These are phyloP conservation scores for Heliconius charithonia DNA, from an alignment of 2,888 invertebrate species.

Conservation along the genomic window DNA sequence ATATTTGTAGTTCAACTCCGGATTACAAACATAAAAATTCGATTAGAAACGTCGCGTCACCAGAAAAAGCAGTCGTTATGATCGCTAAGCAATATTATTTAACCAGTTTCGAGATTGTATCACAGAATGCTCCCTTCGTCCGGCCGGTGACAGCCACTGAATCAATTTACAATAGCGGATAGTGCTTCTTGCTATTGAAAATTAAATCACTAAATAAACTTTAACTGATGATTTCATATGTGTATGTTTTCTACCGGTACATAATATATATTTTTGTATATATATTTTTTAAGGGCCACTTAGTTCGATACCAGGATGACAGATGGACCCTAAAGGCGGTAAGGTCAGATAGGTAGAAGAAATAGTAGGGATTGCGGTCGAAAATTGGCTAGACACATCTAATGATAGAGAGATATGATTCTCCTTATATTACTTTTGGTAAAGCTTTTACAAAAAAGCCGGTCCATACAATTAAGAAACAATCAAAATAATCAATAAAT, in stretches of 20 bases:
- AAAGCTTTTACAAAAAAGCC: too few relatives aligned
- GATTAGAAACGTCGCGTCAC: constrained; percentile 41
- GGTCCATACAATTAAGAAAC: too few relatives aligned
- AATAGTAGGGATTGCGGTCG: too few relatives aligned
- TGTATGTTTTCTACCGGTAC: background rate
- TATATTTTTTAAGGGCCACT: background rate
- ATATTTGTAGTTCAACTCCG: constrained; percentile 24
- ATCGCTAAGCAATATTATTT: constrained; percentile 47
- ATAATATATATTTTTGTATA: background rate
- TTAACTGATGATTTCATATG: background rate
- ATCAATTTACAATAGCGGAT: constrained; percentile 44
- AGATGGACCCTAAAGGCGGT: too few relatives aligned
- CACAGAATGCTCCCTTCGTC: constrained; percentile 38
- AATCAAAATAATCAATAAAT: too few relatives aligned
- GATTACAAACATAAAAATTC: constrained; percentile 30
- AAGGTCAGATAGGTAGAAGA: too few relatives aligned
- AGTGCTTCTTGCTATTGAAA: constrained; percentile 32
- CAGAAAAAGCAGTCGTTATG: constrained; percentile 44
- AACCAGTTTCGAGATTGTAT: constrained; percentile 46
- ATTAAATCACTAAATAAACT: constrained; percentile 28
- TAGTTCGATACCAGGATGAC: too few relatives aligned
- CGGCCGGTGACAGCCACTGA: constrained; percentile 41
- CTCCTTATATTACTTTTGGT: too few relatives aligned
- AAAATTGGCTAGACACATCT: too few relatives aligned
- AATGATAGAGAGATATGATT: too few relatives aligned